phyloP scores from a whole-genome alignment of 2,888 invertebrate species.

The Alitta virens region DNA sequence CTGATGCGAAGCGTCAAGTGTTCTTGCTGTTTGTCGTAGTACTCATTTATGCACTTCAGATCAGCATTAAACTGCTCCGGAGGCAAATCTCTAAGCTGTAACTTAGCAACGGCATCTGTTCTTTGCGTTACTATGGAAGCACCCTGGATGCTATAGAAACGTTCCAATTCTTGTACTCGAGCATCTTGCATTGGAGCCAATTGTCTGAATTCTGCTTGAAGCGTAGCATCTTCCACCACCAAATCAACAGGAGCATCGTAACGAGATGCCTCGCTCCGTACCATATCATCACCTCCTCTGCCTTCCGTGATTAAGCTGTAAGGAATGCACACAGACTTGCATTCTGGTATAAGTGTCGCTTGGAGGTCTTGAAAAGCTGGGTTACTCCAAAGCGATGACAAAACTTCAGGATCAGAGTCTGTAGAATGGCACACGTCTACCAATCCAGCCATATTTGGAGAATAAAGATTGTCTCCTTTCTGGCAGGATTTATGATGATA shows the following conservation, averaged over 20 bases:
- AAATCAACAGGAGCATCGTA: conserved; percentile 19
- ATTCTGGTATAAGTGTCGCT: conserved; percentile 36
- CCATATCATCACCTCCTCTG: not conserved
- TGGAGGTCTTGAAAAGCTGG: conserved; percentile 46
- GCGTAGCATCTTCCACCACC: conserved; percentile 43
- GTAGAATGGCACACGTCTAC: not conserved
- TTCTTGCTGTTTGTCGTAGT: conserved; percentile 38
- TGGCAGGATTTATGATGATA: too few relatives aligned
- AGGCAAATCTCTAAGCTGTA: not conserved
- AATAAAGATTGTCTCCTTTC: too few relatives aligned
- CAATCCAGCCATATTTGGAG: conserved; percentile 11
- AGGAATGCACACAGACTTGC: conserved; percentile 27
- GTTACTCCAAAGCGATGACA: conserved; percentile 34
- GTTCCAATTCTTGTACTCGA: conserved; percentile 39
- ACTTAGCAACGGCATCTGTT: conserved; percentile 29
- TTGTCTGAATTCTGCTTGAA: conserved; percentile 45
- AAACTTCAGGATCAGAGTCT: conserved; percentile 4
- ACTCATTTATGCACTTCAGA: conserved; percentile 21
- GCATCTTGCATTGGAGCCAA: conserved; percentile 32
- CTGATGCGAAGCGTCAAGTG: conserved; percentile 41
- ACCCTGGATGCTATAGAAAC: conserved; percentile 41
- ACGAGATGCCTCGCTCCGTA: conserved; percentile 2
- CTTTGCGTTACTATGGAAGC: conserved; percentile 38
- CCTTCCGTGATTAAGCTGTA: conserved; percentile 18
- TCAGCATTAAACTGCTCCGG: conserved; percentile 15